Evolutionary conservation across 2,888 invertebrate species (phyloP), one percentile per base, ranked within the genome.

Genomic region (Chloroclysta siterata): DNA sequence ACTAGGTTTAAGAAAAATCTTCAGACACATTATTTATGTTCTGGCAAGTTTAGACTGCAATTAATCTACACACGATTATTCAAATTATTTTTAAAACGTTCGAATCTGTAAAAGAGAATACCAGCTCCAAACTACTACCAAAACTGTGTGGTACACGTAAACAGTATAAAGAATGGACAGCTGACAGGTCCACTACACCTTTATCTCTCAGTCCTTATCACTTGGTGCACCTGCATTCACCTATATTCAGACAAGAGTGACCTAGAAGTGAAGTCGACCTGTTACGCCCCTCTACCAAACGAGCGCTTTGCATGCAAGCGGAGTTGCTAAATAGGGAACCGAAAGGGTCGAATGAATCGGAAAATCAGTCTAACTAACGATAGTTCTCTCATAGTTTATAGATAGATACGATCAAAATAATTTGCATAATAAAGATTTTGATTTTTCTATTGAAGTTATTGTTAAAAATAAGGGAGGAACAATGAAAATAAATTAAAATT

Each of bases 201-300:
- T 36, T 54, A 57, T 57, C 29, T 54, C 22, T 53, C 51, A 39
- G 14, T 60, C 29, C 48, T 54, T 65, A 65, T 65, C 52, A 58
- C 48, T 36, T 51, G 61, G 47, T 63, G 65, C 65, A 61, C 60
- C 63, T 51, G 66, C 65, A 64, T 60, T 58, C 60, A 64, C 65
- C 60, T 60, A 66, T 65, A 64, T 68, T 53, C 55, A 60, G 54
- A 14, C 48, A 53, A 55, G 77, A 73, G 74, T 83, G 84, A 85
- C 84, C 83, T 78, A 79, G 77, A 77, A 82, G 80, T 76, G 74
- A 81, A 83, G 82, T 78, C 84, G 81, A 85, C 87, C 82, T 87
- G 87, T 86, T 86, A 88, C 86, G 85, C 88, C 88, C 87, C 78
- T 71, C 73, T 66, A 69, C 72, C 71, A 80, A 88, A 89, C 80